phyloP scores from a whole-genome alignment of 1,140 invertebrate species.

The Heliconius melpomene region DNA sequence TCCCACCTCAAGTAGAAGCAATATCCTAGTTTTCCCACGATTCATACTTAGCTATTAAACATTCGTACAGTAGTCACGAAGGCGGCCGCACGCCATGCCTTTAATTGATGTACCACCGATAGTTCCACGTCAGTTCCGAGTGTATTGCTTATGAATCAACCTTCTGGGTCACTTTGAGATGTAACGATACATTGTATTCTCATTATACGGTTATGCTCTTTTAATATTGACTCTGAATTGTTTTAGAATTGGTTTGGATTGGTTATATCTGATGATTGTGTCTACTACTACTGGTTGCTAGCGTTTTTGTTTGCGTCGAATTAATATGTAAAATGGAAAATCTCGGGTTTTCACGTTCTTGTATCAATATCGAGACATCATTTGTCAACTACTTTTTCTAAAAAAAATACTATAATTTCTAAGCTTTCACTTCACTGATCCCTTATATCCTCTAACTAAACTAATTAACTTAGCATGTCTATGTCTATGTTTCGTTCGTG shows the following conservation, averaged over 20 bases:
- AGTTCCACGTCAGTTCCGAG: slow-evolving; percentile 33
- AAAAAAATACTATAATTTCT: too few species aligned
- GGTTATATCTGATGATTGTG: too few species aligned
- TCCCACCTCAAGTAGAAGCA: slow-evolving; percentile 23
- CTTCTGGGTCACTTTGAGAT: slow-evolving; percentile 32
- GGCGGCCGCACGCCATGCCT: slow-evolving; percentile 34
- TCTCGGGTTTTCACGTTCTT: too few species aligned
- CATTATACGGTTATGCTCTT: slow-evolving; percentile 3
- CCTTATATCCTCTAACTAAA: too few species aligned
- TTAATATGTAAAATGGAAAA: too few species aligned
- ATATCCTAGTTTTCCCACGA: slow-evolving; percentile 46
- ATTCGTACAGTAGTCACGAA: slow-evolving; percentile 50
- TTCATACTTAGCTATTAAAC: slow-evolving; percentile 43
- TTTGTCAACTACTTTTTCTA: too few species aligned
- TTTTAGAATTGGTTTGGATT: background rate
- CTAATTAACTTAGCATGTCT: too few species aligned
- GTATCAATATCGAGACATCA: background rate
- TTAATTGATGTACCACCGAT: slow-evolving; percentile 51
- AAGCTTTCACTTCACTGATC: too few species aligned
- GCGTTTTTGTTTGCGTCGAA: too few species aligned
- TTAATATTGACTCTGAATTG: background rate
- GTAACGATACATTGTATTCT: background rate
- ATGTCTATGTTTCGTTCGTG: too few species aligned
- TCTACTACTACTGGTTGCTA: too few species aligned
- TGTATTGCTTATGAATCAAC: slow-evolving; percentile 36